Evolutionary conservation across 2,888 invertebrate genomes (phyloP).

Genomic region (Artemia sinica): DNA sequence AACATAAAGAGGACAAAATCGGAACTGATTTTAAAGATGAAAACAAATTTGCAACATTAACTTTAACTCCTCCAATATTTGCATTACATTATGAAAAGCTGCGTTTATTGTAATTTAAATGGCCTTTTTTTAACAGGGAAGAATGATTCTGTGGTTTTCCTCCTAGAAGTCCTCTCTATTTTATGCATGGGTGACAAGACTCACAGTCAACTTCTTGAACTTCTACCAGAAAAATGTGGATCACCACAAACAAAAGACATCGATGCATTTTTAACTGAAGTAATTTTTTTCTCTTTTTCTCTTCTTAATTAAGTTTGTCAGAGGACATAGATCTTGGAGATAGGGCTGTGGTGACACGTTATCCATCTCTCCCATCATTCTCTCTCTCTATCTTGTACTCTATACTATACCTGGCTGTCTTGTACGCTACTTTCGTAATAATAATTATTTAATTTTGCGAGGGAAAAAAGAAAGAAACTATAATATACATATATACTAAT

Average conservation of each 20-base stretch:
- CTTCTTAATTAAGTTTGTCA: neutral
- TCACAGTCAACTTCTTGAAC: conserved; percentile 81
- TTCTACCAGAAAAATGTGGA: conserved; percentile 91
- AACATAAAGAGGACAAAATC: no score
- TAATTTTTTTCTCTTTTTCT: conserved; percentile 29
- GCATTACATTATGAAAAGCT: no score
- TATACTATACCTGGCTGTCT: neutral
- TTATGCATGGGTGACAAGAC: conserved; percentile 86
- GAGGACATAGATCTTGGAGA: neutral
- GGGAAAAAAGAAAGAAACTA: no score
- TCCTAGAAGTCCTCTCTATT: conserved; percentile 78
- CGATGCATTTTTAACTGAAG: conserved; percentile 62
- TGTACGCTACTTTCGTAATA: no score
- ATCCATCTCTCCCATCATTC: neutral
- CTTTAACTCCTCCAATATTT: no score
- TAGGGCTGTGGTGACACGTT: neutral
- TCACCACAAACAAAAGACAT: conserved; percentile 66
- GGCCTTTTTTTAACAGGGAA: conserved; percentile 34
- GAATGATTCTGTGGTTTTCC: conserved; percentile 46
- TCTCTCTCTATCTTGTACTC: conserved; percentile 17
- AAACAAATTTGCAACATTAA: no score
- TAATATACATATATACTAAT: no score
- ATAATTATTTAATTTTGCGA: no score
- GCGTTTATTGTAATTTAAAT: no score
- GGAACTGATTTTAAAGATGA: no score